Evolutionary conservation across 2,797 vertebrate genomes (phyloP), one percentile per base, ranked within the genome.

Genomic region (Hypotaenidia okinawae): DNA sequence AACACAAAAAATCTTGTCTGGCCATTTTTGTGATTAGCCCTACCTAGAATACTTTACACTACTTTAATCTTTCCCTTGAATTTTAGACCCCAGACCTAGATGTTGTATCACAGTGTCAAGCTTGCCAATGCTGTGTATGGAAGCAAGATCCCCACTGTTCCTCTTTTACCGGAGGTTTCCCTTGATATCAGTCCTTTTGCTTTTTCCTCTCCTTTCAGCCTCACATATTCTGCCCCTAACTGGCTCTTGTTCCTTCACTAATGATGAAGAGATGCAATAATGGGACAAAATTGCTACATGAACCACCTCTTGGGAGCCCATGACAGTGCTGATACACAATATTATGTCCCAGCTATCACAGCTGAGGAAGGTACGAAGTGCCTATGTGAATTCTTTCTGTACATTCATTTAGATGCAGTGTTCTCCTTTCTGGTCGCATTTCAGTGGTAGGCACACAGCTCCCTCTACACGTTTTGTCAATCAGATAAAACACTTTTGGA

Each of bases 401-500:
- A 28, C 32, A 90, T 87, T 78, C 62, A 66, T 81, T 90, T 79
- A 51, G 73, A 84, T 84, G 63, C 77, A 93, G 52, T 39, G 33
- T 77, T 94, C 66, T 93, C 28, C 35, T 86, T 22, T 72, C 33
- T 81, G 55, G 55, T 32, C 87, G 47, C n/a, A 41, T 72, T 93
- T 94, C 91, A 89, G 67, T 45, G 79, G 73, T 32, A 89, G 85
- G 54, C 58, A 90, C 61, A 89, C 75, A 90, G 94, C 86, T 95
- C 87, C 94, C 86, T 94, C 87, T 94, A 84, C 68, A 83, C 16
- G 0, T 84, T 94, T 93, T 91, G 70, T 88, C 68, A 90, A 63
- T 90, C 66, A 88, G 87, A 96, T 84, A 78, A 91, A 96, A 88
- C 54, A 69, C 43, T 81, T 91, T 43, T 62, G 66, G 94, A 93